Conservation (phyloP, 2,113 vertebrate genomes). For the Acanthochromis polyacanthus region DNA sequence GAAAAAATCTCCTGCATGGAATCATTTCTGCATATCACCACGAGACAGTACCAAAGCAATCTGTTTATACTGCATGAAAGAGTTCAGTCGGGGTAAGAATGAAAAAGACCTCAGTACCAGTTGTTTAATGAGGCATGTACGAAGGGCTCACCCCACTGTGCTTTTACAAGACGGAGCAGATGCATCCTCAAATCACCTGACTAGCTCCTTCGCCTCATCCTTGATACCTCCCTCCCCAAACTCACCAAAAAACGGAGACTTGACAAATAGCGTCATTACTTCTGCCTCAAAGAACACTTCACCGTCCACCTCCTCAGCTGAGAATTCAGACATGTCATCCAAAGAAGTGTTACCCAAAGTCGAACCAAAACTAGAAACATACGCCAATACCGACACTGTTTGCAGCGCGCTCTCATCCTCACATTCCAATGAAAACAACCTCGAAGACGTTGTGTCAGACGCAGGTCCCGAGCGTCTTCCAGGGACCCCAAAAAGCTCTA, state of each 20-base stretch:
- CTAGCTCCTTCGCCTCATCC: slow-evolving; percentile 80
- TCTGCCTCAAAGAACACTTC: slow-evolving; percentile 83
- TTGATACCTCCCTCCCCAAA: slow-evolving; percentile 86
- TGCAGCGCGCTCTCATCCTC: slow-evolving; percentile 77
- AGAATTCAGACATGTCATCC: slow-evolving; percentile 84
- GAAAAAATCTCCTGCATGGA: slow-evolving; percentile 99
- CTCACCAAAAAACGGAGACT: slow-evolving; percentile 86
- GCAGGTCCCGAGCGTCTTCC: slow-evolving; percentile 82
- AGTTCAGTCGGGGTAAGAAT: slow-evolving; percentile 97
- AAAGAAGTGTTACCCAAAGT: slow-evolving; percentile 90
- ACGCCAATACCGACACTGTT: slow-evolving; percentile 80
- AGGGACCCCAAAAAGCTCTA: slow-evolving; percentile 88
- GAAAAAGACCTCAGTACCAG: slow-evolving; percentile 98
- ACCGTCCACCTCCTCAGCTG: slow-evolving; percentile 88
- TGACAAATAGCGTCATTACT: slow-evolving; percentile 70
- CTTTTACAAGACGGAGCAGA: slow-evolving; percentile 88
- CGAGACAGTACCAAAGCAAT: slow-evolving; percentile 97
- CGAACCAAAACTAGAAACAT: slow-evolving; percentile 85
- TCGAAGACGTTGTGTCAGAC: slow-evolving; percentile 86
- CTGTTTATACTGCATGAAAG: slow-evolving; percentile 99
- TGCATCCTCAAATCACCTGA: slow-evolving; percentile 71
- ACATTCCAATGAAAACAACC: slow-evolving; percentile 81
- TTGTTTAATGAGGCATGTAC: slow-evolving; percentile 97
- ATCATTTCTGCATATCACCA: slow-evolving; percentile 98
- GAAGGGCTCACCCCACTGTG: slow-evolving; percentile 94